These are phyloP conservation scores for Protonemura montana DNA, from an alignment of 2,888 invertebrate genomes.

Conservation along the genomic window DNA sequence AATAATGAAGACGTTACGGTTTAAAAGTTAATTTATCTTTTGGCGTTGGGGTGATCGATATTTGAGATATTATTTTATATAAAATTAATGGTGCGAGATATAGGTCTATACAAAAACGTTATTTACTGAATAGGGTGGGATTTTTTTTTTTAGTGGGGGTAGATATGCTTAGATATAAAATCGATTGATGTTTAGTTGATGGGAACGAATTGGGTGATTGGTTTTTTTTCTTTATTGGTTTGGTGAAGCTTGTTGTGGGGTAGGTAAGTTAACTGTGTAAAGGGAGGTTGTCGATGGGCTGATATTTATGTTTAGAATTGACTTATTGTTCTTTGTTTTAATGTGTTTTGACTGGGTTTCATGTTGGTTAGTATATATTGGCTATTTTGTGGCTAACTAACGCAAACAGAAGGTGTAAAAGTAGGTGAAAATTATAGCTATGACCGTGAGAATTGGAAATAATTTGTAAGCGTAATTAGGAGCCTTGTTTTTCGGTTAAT, in stretches of 20 bases:
- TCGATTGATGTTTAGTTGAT: background rate
- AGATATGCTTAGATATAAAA: background rate
- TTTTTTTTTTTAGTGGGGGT: background rate
- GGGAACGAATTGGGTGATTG: slow-evolving; percentile 3
- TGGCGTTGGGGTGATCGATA: slow-evolving; percentile 9
- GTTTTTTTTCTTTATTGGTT: background rate
- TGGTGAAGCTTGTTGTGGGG: background rate
- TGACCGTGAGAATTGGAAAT: no score
- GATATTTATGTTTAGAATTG: background rate
- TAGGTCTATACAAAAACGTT: background rate
- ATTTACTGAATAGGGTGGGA: background rate
- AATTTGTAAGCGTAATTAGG: no score
- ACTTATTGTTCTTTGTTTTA: background rate
- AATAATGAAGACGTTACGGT: slow-evolving; percentile 40
- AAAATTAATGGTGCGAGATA: slow-evolving; percentile 32
- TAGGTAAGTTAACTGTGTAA: background rate
- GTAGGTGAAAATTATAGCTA: background rate
- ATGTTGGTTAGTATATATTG: no score
- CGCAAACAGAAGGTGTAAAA: background rate
- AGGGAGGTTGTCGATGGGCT: background rate
- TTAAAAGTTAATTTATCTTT: background rate
- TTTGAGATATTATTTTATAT: slow-evolving; percentile 17
- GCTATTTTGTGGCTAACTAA: no score
- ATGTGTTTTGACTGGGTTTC: no score
- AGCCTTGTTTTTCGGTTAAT: no score